These are phyloP conservation scores for Sebastes trivittatus DNA, from an alignment of 2,797 vertebrate species.

Conservation along the genomic window DNA sequence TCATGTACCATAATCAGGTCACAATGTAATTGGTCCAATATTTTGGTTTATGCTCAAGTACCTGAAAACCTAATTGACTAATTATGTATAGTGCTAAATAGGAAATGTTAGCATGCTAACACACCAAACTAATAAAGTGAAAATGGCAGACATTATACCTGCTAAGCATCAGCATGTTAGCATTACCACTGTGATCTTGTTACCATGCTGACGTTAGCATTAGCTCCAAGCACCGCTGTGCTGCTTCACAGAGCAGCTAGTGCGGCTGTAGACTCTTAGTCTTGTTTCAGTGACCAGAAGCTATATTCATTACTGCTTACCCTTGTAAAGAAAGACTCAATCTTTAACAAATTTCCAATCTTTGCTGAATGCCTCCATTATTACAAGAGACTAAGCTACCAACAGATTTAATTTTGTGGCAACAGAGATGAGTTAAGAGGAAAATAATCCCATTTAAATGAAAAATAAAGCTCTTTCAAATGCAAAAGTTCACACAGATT, in stretches of 20 bases:
- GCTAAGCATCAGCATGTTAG: not conserved
- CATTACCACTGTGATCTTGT: not conserved
- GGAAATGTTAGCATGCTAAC: not conserved
- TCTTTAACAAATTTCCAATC: not conserved
- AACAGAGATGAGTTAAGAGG: not conserved
- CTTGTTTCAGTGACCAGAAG: not conserved
- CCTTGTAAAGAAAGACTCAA: not conserved
- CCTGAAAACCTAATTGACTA: not conserved
- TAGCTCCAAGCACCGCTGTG: not conserved
- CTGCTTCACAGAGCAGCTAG: not conserved
- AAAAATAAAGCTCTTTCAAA: not conserved
- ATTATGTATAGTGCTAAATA: not conserved
- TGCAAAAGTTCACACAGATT: not conserved
- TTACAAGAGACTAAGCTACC: not conserved
- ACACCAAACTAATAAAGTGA: not conserved
- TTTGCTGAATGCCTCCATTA: not conserved
- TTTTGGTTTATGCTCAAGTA: not conserved
- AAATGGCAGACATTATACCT: not conserved
- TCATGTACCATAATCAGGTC: not conserved
- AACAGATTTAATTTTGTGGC: not conserved
- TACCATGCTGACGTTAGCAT: not conserved
- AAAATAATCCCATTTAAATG: not conserved
- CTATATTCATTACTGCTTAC: not conserved
- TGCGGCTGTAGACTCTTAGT: not conserved
- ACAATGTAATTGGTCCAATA: not conserved